Base-by-base conservation (phyloP, 2,113 vertebrate genomes). In the Harpagus bidentatus region DNA sequence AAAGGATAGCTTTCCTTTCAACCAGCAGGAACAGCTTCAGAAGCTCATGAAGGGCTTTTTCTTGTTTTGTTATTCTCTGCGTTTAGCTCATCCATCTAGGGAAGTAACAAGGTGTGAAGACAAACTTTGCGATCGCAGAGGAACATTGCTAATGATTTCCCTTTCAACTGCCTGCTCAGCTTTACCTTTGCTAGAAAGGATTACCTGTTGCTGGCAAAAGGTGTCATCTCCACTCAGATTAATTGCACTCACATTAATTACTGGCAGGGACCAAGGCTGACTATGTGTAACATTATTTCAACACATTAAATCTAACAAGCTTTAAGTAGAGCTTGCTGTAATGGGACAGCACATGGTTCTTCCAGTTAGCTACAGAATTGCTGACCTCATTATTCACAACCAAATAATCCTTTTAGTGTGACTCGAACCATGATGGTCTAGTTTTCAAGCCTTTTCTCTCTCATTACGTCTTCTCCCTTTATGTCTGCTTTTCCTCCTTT, bases 101-200 rank as follows among this genome's bases (percentile, higher is more conserved):
- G n/a, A 81, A 78, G 80, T 86, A 93, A 92, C 52, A 92, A 66
- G 79, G 76, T 92, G 70, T 72, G 88, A 95, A 96, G 92, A 90
- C 31, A 84, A 96, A 93, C 86, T 83, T 78, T 45, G 77, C 2
- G 3, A 47, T 72, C 11, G 4, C 67, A 86, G 50, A 40, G 50
- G 77, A 86, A 76, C 3, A 3, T 14, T 26, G 40, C 28, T 84
- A 88, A 71, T 56, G 31, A 92, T 89, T 95, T 89, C 45, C 78
- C 79, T 97, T 95, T 91, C 69, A 88, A 65, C 47, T 61, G 86
- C 93, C 89, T 89, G 80, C 69, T 95, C 70, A 76, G 80, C 65
- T 92, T 87, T 90, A 95, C 93, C 71, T 90, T 69, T 58, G 67
- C 74, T 70, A 70, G 82, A 83, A 85, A 72, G 38, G 63, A 93